These are phyloP conservation scores for Oopsacas minuta DNA, from an alignment of 37 sponge, comb jelly and placozoan genomes.

Conservation along the genomic window DNA sequence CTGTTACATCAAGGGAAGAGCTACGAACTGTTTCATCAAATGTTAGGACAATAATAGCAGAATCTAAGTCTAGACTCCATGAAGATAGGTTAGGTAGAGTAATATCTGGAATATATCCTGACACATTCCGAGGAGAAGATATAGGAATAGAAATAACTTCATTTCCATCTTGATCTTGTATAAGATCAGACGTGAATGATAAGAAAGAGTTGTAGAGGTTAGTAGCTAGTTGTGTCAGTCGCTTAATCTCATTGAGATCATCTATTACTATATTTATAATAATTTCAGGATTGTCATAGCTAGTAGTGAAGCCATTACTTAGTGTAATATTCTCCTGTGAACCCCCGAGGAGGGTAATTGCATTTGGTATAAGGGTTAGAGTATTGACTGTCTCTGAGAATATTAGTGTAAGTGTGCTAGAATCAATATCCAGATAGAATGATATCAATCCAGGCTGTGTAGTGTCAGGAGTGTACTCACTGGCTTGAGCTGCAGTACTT, in stretches of 20 bases:
- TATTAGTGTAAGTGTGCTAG: slow-evolving; percentile 33
- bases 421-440: slow-evolving; percentile 56
- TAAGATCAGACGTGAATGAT: slow-evolving; percentile 23
- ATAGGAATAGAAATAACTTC: slow-evolving; percentile 23
- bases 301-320: slow-evolving; percentile 45
- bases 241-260: slow-evolving; percentile 61
- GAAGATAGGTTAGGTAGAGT: slow-evolving; percentile 28
- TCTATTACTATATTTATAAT: slow-evolving; percentile 23
- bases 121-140: slow-evolving; percentile 20
- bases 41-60: slow-evolving; percentile 38
- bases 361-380: slow-evolving; percentile 29
- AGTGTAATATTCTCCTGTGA: slow-evolving; percentile 31
- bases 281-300: slow-evolving; percentile 61
- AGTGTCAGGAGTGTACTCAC: slow-evolving; percentile 44
- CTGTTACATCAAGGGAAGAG: slow-evolving; percentile 28
- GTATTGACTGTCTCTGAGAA: slow-evolving; percentile 74
- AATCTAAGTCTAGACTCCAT: slow-evolving; percentile 47
- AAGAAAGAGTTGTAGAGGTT: slow-evolving; percentile 24
- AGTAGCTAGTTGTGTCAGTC: slow-evolving; percentile 40
- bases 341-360: slow-evolving; percentile 52
- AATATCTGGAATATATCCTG: slow-evolving; percentile 29
- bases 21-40: slow-evolving; percentile 62
- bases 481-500: slow-evolving; percentile 34
- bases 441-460: slow-evolving; percentile 29
- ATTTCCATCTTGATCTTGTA: slow-evolving; percentile 51